Conservation (phyloP, 1,140 invertebrate genomes). For the Paralvinella palmiformis region DNA sequence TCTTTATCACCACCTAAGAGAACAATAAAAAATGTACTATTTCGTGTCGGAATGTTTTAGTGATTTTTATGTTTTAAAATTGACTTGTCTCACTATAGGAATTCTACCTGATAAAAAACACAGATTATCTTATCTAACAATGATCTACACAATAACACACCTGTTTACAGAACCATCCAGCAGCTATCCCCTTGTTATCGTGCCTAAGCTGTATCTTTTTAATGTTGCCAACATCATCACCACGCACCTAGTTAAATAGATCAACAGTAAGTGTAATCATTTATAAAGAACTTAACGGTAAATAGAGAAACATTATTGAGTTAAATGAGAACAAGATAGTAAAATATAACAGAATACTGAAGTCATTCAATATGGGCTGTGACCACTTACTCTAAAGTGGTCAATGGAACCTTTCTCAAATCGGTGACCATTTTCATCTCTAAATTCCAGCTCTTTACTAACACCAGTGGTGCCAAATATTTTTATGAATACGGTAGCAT, state of each 20-base stretch:
- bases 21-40: too few species aligned
- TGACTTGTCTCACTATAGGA: too few species aligned
- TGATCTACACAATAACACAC: conserved; percentile 18
- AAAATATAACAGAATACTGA: too few species aligned
- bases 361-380: too few species aligned
- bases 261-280: background rate
- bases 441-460: conserved; percentile 1
- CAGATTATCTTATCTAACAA: too few species aligned
- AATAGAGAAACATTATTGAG: background rate
- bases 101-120: too few species aligned
- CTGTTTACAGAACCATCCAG: conserved; percentile 46
- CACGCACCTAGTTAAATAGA: background rate
- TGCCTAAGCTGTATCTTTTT: conserved; percentile 44
- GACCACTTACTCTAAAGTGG: conserved; percentile 1
- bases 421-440: conserved; percentile 4
- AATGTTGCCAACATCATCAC: background rate
- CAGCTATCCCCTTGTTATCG: conserved; percentile 40
- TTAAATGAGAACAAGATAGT: too few species aligned
- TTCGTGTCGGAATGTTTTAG: too few species aligned
- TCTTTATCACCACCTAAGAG: conserved; percentile 4
- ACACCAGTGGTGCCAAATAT: conserved; percentile 16
- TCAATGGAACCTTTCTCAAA: conserved; percentile 11
- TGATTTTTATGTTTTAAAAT: too few species aligned
- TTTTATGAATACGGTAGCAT: conserved; percentile 17
- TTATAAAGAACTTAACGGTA: background rate